Conservation (phyloP, 2,113 vertebrate genomes). For the Ochotona curzoniae region DNA sequence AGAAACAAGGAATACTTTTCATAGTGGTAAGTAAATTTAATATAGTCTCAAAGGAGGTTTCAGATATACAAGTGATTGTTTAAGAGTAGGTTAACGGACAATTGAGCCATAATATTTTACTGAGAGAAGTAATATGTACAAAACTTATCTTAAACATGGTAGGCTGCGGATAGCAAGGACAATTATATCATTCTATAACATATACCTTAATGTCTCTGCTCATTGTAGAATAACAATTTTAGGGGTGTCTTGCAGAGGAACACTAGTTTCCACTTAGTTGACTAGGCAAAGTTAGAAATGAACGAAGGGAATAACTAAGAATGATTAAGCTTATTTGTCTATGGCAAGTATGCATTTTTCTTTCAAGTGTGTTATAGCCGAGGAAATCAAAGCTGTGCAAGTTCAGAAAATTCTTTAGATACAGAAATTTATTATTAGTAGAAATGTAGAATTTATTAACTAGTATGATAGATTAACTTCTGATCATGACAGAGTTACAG, state of each 20-base stretch:
- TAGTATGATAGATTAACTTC: not conserved
- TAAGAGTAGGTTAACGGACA: not conserved
- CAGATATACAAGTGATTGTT: conserved; percentile 17
- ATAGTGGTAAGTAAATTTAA: not conserved
- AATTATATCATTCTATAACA: not conserved
- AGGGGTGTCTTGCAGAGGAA: not conserved
- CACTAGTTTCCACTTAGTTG: conserved; percentile 36
- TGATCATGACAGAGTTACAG: not conserved
- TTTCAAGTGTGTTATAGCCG: conserved; percentile 33
- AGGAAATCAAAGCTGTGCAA: conserved; percentile 2
- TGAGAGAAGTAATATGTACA: not conserved
- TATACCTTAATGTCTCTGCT: conserved; percentile 7
- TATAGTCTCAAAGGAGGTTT: not conserved
- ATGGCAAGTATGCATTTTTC: not conserved
- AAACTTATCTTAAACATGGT: not conserved
- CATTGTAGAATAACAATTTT: conserved; percentile 29
- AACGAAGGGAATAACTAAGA: conserved; percentile 8
- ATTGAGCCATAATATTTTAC: conserved; percentile 49
- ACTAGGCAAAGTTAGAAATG: not conserved
- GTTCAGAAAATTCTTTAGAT: not conserved
- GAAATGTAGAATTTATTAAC: not conserved
- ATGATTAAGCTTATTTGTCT: conserved; percentile 27
- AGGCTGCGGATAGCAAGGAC: not conserved
- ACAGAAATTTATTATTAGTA: not conserved
- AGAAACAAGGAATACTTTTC: not conserved